Evolutionary conservation across 2,113 vertebrate genomes (phyloP).

Genomic region (Phocoena phocoena): DNA sequence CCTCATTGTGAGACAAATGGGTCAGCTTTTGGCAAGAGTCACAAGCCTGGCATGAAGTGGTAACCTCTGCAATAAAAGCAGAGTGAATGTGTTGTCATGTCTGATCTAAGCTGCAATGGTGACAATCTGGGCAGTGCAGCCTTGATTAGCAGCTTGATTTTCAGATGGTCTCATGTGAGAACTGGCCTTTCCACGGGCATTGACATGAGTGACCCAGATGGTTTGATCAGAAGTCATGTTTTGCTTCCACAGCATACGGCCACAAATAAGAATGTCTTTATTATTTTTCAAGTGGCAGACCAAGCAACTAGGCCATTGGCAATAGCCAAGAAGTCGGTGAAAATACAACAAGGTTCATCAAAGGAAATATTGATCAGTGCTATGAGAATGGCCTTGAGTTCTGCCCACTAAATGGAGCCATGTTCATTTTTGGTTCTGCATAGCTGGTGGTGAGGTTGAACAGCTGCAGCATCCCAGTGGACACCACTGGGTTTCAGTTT

Average conservation of each 20-base stretch:
- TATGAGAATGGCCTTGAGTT: background rate
- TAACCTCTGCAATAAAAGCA: background rate
- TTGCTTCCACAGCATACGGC: background rate
- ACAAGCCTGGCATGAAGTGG: background rate
- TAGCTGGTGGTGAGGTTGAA: background rate
- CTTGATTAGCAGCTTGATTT: conserved; percentile 1
- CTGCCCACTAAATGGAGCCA: background rate
- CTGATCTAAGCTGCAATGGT: background rate
- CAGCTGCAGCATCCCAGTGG: background rate
- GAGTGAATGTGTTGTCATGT: background rate
- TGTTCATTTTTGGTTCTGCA: background rate
- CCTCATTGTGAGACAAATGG: background rate
- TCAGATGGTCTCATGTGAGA: conserved; percentile 4
- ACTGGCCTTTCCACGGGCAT: background rate
- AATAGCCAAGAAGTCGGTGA: conserved; percentile 25
- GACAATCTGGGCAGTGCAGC: background rate
- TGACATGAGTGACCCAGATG: background rate
- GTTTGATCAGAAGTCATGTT: background rate
- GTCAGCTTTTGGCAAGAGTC: background rate
- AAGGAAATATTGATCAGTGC: background rate
- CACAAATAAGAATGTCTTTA: background rate
- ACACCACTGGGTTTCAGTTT: background rate
- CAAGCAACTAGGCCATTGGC: background rate
- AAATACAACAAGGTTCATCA: conserved; percentile 17
- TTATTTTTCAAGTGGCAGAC: conserved; percentile 20